Evolutionary conservation across 2,888 invertebrate species (phyloP), one percentile per base, ranked within the genome.

Genomic region (Gibbula magus): DNA sequence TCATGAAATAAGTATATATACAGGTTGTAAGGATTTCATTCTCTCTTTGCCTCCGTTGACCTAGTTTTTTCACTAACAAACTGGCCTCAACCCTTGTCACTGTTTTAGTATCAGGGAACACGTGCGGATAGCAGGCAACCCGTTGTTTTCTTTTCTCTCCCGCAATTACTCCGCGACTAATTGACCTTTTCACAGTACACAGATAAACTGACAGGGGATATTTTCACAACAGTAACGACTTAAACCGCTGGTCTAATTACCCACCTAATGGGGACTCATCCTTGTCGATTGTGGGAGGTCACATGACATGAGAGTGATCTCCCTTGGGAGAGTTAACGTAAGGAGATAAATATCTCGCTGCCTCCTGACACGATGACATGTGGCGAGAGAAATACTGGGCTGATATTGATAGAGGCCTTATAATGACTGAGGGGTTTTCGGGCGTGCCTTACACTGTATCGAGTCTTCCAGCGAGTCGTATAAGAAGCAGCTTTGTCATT

Each of bases 141-240:
- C 13, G 22, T n/a, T 74, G 74, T 74, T 74, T 25, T 74, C 51
- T 51, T 74, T 74, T 51, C 25, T 51, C 25, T 52, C 25, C 39
- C 22, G 39, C 74, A 74, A 74, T 74, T 74, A 74, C 74, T 74
- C 51, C 45, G 74, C 25, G 74, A 74, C 74, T 74, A 74, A 74
- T 74, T 74, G 74, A 74, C 74, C 74, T 74, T 74, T 74, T 51
- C 74, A 25, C 74, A 25, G 45, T 52, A 25, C 45, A 51, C 13
- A 25, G 74, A 73, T 73, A 39, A 73, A 74, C 74, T 51, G 74
- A 39, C 74, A 74, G 29, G 25, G 61, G 61, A 61, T 61, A 61
- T 61, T 61, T 61, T 25, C 61, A 61, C 61, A 61, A 61, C 61
- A 61, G 61, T 61, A 61, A 61, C 61, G 61, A 16, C 61, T 61